Evolutionary conservation across 2,113 vertebrate species (phyloP), one percentile per base, ranked within the genome.

Genomic region (Zeus faber): DNA sequence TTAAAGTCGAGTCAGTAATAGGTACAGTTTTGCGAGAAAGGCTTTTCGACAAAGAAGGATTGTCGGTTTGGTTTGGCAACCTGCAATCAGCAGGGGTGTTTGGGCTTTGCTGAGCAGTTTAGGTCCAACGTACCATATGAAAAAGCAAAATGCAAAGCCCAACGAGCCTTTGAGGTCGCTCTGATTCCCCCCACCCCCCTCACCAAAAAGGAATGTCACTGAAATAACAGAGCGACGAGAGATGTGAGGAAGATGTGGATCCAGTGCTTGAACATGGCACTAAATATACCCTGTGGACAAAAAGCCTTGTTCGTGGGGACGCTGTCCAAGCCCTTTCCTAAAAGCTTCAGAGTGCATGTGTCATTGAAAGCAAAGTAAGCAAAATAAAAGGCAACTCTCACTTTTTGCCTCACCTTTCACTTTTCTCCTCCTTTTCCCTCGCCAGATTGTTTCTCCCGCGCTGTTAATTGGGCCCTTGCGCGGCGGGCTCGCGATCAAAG

Each of bases 381-480:
- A 16, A 22, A 48, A 31, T 29, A 57, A 44, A 44, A 44, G 8
- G 3, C 16, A 17, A 5, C n/a, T 3, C 17, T 9, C 24, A 13
- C 49, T 21, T 3, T 39, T 24, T 6, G 11, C n/a, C 50, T 52
- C 35, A 14, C 21, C 18, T 44, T 44, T 23, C 20, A 44, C 18
- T 21, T 20, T 3, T 9, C 3, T 20, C 10, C 9, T 44, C 21
- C 33, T 33, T 13, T 8, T 16, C 40, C 40, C 7, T 23, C 10
- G 21, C 45, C 31, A 67, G 58, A 22, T 54, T 69, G 65, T 41
- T 25, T 26, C 49, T 50, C 27, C 56, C 48, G 37, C 58, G 1
- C 53, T 73, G 63, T 76, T 61, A 51, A 65, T 65, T 56, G 60
- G 46, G 31, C 48, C 65, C 62, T 63, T 60, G 49, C 49, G 60